Base-by-base conservation (phyloP, 1,140 invertebrate species). In the Camponotus pennsylvanicus region DNA sequence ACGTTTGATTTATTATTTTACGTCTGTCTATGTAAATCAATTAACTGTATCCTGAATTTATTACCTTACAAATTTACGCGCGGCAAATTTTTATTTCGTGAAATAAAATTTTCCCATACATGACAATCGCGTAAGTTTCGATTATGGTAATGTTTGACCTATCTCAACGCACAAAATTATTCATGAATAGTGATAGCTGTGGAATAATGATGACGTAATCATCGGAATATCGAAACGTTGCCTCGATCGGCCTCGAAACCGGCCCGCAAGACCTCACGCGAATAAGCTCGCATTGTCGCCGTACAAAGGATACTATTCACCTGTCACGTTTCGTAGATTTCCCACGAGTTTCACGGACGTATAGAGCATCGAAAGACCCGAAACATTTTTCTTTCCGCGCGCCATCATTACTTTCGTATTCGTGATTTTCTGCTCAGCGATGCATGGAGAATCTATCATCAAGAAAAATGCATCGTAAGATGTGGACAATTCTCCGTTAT, bases 251-350 rank as follows among this genome's bases (percentile, higher is more conserved):
- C n/a, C n/a, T n/a, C n/a, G n/a, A 70, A 80, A 70, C 78, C 42
- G n/a, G 8, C 42, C 63, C 7, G 32, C 21, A 27, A 75, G 18
- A 13, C 27, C 13, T 18, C 27, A 32, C 18, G 21, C 32, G 27
- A 61, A 61, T 83, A 73, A 83, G 37, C 42, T 73, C 5, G 69
- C 79, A 61, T 83, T 83, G 79, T 83, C 40, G 55, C 32, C 32
- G 40, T 52, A 82, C 67, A 83, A 83, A 83, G 55, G 27, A 73
- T 61, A 75, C 79, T 57, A 49, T 63, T 34, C 79, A 83, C 18
- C 79, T 83, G 79, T 27, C 40, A 55, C 55, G 69, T 75, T 75
- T 75, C 32, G 37, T 83, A 75, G 69, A 83, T 83, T 83, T 83
- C 79, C 79, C 79, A 83, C 69, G 79, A 75, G 79, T 59, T 71